Evolutionary conservation across 2,888 invertebrate genomes (phyloP).

Genomic region (Acanthosepion lycidas): DNA sequence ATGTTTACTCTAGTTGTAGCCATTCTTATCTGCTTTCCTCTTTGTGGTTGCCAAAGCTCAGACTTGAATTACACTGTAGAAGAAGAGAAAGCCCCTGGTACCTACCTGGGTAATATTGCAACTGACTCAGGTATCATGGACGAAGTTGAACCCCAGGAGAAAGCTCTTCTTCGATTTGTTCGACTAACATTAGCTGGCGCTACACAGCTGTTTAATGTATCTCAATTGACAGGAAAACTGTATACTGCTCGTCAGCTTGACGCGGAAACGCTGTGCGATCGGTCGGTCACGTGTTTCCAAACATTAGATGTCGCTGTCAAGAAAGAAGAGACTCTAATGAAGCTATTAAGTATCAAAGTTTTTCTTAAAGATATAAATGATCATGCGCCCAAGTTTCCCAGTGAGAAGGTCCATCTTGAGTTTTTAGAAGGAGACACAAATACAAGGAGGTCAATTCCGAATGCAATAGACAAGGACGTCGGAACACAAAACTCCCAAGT

Average conservation of each 20-base stretch:
- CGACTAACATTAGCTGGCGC: background rate
- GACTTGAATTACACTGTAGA: background rate
- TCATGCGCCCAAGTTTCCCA: conserved; percentile 61
- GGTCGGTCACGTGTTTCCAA: background rate
- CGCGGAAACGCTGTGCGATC: background rate
- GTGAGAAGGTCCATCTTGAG: conserved; percentile 55
- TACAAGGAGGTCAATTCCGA: conserved; percentile 55
- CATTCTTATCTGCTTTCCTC: background rate
- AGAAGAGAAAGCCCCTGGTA: background rate
- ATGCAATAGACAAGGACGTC: conserved; percentile 63
- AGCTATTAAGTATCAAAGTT: conserved; percentile 60
- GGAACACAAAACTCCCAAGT: conserved; percentile 63
- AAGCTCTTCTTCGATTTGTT: background rate
- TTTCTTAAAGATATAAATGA: conserved; percentile 64
- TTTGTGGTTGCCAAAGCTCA: background rate
- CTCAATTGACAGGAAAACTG: background rate
- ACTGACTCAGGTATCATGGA: background rate
- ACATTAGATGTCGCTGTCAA: conserved; percentile 62
- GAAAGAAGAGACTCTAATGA: conserved; percentile 59
- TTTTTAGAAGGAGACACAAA: conserved; percentile 60
- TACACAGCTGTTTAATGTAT: background rate
- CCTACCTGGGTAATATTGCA: background rate
- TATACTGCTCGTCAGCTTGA: background rate
- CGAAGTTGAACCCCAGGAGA: background rate
- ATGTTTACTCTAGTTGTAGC: background rate